phyloP scores from a whole-genome alignment of 2,888 invertebrate species.

The Drosophila dives region DNA sequence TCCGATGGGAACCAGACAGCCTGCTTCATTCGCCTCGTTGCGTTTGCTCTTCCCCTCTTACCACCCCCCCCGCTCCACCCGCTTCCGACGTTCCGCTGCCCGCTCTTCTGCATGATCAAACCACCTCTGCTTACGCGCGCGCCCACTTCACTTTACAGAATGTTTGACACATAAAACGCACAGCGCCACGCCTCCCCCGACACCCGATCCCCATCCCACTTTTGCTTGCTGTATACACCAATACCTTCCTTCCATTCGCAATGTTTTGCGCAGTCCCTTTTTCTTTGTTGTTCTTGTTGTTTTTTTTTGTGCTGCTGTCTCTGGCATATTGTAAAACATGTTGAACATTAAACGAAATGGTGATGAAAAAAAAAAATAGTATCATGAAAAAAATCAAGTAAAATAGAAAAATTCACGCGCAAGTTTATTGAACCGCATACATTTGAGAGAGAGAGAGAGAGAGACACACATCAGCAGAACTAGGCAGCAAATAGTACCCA shows the following conservation, averaged over 20 bases:
- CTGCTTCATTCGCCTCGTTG: constrained; percentile 44
- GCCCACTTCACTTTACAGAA: constrained; percentile 56
- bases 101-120: constrained; percentile 1
- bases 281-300: constrained; percentile 17
- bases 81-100: neutral
- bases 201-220: neutral
- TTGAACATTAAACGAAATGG: constrained; percentile 58
- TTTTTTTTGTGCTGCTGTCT: constrained; percentile 33
- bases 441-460: neutral
- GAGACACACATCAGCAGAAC: neutral
- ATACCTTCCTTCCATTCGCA: neutral
- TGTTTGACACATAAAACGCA: constrained; percentile 76
- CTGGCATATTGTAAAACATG: constrained; percentile 65
- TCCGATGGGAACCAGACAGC: constrained; percentile 63
- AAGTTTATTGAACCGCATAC: constrained; percentile 75
- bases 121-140: neutral
- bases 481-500: constrained; percentile 34
- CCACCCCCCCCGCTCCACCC: neutral
- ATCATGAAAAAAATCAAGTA: constrained; percentile 43
- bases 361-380: constrained; percentile 36
- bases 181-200: constrained; percentile 37
- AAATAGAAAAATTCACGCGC: constrained; percentile 75
- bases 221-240: neutral
- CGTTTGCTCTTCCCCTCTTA: neutral
- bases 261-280: constrained; percentile 4